A percentile compares a stretch with the other conserved stretches of the same genome.
These are phyloP conservation scores for Elephas maximus DNA, from an alignment of 2,113 vertebrate species.

Conservation along the genomic window DNA sequence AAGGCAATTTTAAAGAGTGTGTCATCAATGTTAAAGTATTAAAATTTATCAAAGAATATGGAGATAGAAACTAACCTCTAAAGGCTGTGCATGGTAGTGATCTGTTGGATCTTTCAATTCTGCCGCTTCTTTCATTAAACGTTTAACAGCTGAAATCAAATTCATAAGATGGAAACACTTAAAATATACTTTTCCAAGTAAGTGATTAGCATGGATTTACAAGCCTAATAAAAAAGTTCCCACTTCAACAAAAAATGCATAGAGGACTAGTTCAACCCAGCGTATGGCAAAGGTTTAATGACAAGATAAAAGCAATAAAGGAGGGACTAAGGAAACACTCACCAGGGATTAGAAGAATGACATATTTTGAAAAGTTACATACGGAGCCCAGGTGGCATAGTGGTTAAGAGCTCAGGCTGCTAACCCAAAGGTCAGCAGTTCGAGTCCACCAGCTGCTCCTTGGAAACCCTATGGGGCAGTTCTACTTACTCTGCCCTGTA, in stretches of 20 bases:
- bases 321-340: neutral
- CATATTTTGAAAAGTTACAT: neutral
- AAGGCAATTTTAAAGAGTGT: constrained; percentile 53
- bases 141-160: constrained; percentile 95
- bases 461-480: too few relatives aligned
- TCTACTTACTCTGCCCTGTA: too few relatives aligned
- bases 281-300: constrained; percentile 26
- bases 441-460: too few relatives aligned
- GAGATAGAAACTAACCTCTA: constrained; percentile 92
- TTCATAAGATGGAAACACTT: constrained; percentile 65
- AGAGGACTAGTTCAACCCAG: constrained; percentile 15
- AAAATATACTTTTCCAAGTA: constrained; percentile 59
- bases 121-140: constrained; percentile 99
- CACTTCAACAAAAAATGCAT: constrained; percentile 31
- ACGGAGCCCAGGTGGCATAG: too few relatives aligned
- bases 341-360: neutral
- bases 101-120: constrained; percentile 98
- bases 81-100: constrained; percentile 98
- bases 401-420: too few relatives aligned
- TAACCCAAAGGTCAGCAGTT: too few relatives aligned
- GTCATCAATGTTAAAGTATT: constrained; percentile 31
- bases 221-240: constrained; percentile 55
- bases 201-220: constrained; percentile 31
- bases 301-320: neutral
- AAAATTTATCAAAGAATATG: neutral